Evolutionary conservation across 2,113 vertebrate species (phyloP).

Genomic region (Daboia siamensis): DNA sequence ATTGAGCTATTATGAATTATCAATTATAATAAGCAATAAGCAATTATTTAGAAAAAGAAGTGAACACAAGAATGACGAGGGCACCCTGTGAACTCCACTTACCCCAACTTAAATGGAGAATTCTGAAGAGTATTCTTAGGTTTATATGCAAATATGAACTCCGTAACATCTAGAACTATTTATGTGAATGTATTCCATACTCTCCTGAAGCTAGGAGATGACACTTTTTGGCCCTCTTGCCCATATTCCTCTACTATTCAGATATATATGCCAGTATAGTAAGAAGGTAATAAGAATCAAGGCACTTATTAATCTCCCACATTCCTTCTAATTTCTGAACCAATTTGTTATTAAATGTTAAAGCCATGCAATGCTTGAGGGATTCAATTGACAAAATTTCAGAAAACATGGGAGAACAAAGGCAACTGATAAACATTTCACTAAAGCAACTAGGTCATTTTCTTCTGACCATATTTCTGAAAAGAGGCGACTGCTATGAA

Average conservation of each 20-base stretch:
- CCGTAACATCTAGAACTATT: not conserved
- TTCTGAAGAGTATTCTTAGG: not conserved
- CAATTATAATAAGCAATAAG: not conserved
- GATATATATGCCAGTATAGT: not conserved
- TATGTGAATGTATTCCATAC: not conserved
- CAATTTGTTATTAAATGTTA: conserved; percentile 1
- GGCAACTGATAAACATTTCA: not conserved
- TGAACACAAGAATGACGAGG: not conserved
- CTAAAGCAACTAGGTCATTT: not conserved
- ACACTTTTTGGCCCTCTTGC: not conserved
- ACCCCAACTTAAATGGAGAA: not conserved
- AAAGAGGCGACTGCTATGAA: not conserved
- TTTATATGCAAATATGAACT: not conserved
- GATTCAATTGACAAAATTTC: not conserved
- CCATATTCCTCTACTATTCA: not conserved
- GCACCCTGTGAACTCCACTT: not conserved
- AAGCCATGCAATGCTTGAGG: not conserved
- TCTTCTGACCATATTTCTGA: not conserved
- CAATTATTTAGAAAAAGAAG: not conserved
- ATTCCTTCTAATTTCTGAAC: not conserved
- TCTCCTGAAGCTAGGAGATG: not conserved
- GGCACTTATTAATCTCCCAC: not conserved
- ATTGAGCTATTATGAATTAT: not conserved
- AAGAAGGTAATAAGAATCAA: not conserved
- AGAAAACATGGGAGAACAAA: not conserved